Percentiles rank a stretch among this genome's conserved stretches.
These are phyloP conservation scores for Pterobdella sp. DNA, from an alignment of 2,888 invertebrate species.

Conservation along the genomic window DNA sequence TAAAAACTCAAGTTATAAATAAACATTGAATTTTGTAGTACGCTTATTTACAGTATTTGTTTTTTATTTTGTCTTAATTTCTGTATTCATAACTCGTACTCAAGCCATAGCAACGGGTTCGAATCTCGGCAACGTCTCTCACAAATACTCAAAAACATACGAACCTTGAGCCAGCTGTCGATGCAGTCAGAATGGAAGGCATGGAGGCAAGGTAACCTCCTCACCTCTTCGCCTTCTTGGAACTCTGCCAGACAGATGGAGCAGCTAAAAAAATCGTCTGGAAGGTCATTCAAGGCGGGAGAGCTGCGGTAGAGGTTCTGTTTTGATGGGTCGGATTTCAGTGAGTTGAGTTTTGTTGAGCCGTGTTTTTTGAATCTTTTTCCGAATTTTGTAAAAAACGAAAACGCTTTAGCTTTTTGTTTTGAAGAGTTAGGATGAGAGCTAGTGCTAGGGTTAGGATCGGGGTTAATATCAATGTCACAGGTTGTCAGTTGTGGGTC, in stretches of 20 bases:
- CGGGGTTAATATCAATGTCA: no score
- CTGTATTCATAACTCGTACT: no score
- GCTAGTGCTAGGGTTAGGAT: not conserved
- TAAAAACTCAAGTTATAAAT: no score
- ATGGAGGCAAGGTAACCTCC: conserved; percentile 46
- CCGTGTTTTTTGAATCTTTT: not conserved
- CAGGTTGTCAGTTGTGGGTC: no score
- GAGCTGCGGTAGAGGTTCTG: not conserved
- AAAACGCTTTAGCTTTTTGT: no score
- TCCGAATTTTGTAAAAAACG: no score
- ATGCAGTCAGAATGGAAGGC: conserved; percentile 46
- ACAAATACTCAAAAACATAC: no score
- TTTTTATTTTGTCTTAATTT: no score
- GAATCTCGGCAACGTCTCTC: no score
- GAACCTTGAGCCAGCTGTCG: conserved; percentile 43
- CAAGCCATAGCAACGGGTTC: no score
- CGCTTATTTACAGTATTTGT: no score
- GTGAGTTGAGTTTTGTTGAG: not conserved
- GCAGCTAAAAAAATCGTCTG: not conserved
- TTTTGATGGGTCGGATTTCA: not conserved
- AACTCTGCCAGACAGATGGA: conserved; percentile 47
- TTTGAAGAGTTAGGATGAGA: not conserved
- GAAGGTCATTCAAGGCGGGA: not conserved
- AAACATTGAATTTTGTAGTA: no score
- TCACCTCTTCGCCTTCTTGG: conserved; percentile 41